phyloP scores from a whole-genome alignment of 2,888 invertebrate species.

The Notocelia uddmanniana region DNA sequence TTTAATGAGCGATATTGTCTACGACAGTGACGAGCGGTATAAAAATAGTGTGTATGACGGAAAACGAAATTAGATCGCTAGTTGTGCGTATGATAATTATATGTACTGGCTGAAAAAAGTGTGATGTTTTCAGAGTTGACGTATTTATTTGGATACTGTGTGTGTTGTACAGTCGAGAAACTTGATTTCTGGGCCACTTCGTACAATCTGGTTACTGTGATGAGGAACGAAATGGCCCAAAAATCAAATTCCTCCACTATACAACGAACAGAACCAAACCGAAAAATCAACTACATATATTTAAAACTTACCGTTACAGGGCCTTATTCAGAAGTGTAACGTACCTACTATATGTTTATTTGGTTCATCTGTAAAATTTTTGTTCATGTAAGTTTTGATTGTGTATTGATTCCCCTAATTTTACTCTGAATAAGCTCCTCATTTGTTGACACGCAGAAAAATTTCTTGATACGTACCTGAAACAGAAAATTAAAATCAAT shows the following conservation, averaged over 20 bases:
- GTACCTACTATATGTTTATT: not conserved
- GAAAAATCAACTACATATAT: not conserved
- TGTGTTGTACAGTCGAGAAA: no score
- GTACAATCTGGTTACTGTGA: no score
- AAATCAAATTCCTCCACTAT: no score
- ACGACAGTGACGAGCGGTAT: conserved; percentile 22
- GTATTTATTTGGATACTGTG: no score
- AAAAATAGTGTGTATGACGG: conserved; percentile 25
- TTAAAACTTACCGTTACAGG: not conserved
- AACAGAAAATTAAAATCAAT: not conserved
- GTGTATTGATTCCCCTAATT: no score
- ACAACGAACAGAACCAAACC: no score
- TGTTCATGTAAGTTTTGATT: not conserved
- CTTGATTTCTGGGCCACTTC: no score
- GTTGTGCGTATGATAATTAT: not conserved
- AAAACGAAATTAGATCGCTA: conserved; percentile 22
- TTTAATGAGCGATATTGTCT: conserved; percentile 22
- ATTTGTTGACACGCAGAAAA: not conserved
- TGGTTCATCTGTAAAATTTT: no score
- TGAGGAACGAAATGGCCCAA: no score
- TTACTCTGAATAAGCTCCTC: conserved; percentile 14
- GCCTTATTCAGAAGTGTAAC: conserved; percentile 10
- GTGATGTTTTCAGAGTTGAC: conserved; percentile 5
- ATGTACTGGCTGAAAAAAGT: not conserved
- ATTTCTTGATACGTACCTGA: conserved; percentile 17